A percentile compares a stretch with the other conserved stretches of the same genome.
phyloP scores from a whole-genome alignment of 1,140 invertebrate species.

The Diploscapter pachys region DNA sequence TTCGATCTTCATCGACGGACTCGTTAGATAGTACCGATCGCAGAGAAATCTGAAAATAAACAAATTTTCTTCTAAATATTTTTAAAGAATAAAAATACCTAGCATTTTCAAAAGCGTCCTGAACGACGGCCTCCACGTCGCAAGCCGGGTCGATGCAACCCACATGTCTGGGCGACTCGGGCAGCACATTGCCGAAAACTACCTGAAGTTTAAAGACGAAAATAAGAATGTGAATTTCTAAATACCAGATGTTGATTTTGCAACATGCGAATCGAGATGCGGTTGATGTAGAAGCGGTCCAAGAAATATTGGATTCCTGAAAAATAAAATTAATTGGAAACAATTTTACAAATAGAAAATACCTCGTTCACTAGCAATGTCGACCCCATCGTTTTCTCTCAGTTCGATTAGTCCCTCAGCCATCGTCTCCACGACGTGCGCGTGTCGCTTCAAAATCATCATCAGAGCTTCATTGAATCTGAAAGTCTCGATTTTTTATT shows the following conservation, averaged over 20 bases:
- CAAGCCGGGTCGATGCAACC: slow-evolving; percentile 92
- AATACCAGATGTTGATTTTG: slow-evolving; percentile 84
- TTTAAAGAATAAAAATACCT: slow-evolving; percentile 58
- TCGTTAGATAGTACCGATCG: slow-evolving; percentile 91
- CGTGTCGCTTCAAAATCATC: slow-evolving; percentile 74
- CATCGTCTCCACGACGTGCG: slow-evolving; percentile 96
- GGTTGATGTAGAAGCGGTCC: slow-evolving; percentile 92
- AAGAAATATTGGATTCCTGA: slow-evolving; percentile 93
- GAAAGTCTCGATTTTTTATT: slow-evolving; percentile 1
- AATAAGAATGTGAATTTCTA: not conserved
- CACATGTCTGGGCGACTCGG: slow-evolving; percentile 77
- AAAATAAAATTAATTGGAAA: not conserved
- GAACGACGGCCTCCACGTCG: slow-evolving; percentile 74
- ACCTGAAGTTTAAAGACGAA: slow-evolving; percentile 36
- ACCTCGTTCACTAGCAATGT: slow-evolving; percentile 76
- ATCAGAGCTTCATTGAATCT: slow-evolving; percentile 57
- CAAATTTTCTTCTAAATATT: not conserved
- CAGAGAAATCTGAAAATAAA: slow-evolving; percentile 72
- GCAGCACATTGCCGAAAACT: slow-evolving; percentile 44
- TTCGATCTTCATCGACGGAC: slow-evolving; percentile 78
- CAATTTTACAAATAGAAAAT: not conserved
- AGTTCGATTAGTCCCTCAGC: slow-evolving; percentile 93
- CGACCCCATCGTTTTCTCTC: slow-evolving; percentile 84
- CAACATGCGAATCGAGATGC: slow-evolving; percentile 90
- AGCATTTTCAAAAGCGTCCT: slow-evolving; percentile 93